phyloP scores from a whole-genome alignment of 2,888 invertebrate species.

The Pandemis cinnamomeana region DNA sequence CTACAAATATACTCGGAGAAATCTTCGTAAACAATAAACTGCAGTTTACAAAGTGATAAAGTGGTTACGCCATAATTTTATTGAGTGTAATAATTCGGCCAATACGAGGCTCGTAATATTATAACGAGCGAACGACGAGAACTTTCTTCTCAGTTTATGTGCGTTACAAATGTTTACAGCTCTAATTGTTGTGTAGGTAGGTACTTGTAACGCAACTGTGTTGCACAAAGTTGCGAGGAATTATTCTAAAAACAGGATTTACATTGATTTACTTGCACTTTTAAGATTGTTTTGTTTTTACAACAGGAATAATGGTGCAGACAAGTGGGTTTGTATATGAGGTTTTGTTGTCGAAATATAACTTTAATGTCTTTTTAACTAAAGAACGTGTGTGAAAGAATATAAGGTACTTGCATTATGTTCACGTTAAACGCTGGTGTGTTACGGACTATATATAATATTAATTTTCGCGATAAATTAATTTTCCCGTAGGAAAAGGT shows the following conservation, averaged over 20 bases:
- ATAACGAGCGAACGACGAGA: conserved; percentile 29
- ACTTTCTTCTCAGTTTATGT: conserved; percentile 36
- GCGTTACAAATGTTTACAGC: conserved; percentile 26
- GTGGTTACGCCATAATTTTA: conserved; percentile 39
- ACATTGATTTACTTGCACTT: background rate
- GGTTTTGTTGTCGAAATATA: no score
- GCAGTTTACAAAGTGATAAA: conserved; percentile 30
- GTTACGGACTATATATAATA: no score
- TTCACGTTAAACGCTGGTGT: no score
- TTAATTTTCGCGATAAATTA: no score
- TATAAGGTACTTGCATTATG: no score
- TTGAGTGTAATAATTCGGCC: conserved; percentile 35
- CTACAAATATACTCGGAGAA: background rate
- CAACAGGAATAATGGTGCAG: no score
- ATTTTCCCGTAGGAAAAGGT: no score
- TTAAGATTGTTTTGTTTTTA: background rate
- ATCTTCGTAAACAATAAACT: conserved; percentile 29
- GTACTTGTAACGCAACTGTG: conserved; percentile 8
- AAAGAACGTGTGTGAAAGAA: no score
- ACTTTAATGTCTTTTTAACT: no score
- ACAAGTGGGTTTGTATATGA: no score
- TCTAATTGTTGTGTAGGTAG: conserved; percentile 24
- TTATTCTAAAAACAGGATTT: background rate
- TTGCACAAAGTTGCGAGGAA: background rate
- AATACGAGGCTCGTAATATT: conserved; percentile 27